These are phyloP conservation scores for Ateles fusciceps DNA, from an alignment of 2,797 vertebrate genomes.

Conservation along the genomic window DNA sequence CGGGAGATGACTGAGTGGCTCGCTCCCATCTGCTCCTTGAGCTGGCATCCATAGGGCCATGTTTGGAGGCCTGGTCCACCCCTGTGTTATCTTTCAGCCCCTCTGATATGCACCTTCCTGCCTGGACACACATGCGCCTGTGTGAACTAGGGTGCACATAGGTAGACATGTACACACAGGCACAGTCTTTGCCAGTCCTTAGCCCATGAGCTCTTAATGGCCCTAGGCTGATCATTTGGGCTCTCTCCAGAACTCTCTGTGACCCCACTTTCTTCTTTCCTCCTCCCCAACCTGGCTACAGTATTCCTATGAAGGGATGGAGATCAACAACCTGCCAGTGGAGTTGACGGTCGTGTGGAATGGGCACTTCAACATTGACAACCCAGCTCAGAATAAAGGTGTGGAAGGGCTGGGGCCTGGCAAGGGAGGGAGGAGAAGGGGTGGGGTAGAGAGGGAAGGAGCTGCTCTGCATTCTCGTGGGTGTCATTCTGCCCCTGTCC, in stretches of 20 bases:
- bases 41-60: background rate
- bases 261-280: constrained; percentile 41
- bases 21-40: accelerated
- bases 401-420: constrained; percentile 43
- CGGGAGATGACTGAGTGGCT: background rate
- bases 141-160: accelerated
- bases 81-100: background rate
- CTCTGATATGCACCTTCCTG: accelerated
- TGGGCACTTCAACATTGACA: constrained; percentile 99
- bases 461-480: accelerated
- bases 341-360: constrained; percentile 98
- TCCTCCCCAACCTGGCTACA: constrained; percentile 77
- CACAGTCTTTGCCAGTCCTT: accelerated
- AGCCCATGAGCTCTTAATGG: background rate
- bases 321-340: constrained; percentile 97
- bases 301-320: constrained; percentile 98
- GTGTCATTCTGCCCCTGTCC: accelerated
- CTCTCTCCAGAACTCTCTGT: background rate
- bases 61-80: background rate
- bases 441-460: accelerated
- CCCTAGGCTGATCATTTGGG: background rate
- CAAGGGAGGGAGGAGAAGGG: accelerated
- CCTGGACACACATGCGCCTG: background rate
- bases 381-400: constrained; percentile 98
- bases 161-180: too few relatives aligned